phyloP scores from a whole-genome alignment of 2,797 vertebrate species.

The Tenualosa thibaudeaui region DNA sequence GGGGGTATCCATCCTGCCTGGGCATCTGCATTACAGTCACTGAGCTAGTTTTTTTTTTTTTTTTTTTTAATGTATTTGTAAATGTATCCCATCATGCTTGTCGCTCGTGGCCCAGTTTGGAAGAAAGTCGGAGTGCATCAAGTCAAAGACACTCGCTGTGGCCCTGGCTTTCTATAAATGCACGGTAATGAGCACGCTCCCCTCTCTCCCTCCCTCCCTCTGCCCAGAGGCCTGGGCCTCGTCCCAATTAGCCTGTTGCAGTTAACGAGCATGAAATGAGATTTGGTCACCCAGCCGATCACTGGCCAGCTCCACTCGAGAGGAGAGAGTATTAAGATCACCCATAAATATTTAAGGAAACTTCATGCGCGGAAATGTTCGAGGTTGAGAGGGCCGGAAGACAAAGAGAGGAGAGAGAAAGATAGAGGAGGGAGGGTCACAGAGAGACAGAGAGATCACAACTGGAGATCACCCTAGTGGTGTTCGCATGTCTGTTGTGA shows the following conservation, averaged over 20 bases:
- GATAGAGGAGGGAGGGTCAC: background rate
- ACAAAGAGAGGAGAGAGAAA: background rate
- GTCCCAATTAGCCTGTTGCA: slow-evolving; percentile 73
- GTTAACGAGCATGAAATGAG: slow-evolving; percentile 71
- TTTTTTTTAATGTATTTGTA: background rate
- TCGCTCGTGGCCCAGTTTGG: slow-evolving; percentile 44
- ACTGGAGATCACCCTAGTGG: slow-evolving; percentile 10
- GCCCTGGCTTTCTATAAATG: slow-evolving; percentile 41
- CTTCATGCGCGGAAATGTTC: slow-evolving; percentile 17
- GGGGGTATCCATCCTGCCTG: background rate
- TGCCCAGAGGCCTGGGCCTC: slow-evolving; percentile 54
- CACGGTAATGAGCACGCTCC: slow-evolving; percentile 42
- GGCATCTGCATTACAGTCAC: background rate
- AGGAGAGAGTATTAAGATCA: slow-evolving; percentile 44
- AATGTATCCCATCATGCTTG: slow-evolving; percentile 22
- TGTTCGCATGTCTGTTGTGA: slow-evolving; percentile 31
- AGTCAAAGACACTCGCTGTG: slow-evolving; percentile 41
- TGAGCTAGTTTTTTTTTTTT: background rate
- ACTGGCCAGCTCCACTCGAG: slow-evolving; percentile 50
- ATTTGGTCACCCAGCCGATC: slow-evolving; percentile 65
- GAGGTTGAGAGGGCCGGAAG: background rate
- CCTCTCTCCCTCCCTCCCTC: slow-evolving; percentile 2
- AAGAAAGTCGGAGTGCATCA: slow-evolving; percentile 45
- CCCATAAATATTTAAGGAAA: slow-evolving; percentile 46
- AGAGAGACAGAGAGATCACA: slow-evolving; percentile 19